Base-by-base conservation (phyloP, 2,888 invertebrate species). In the Polyommatus iphigenia region DNA sequence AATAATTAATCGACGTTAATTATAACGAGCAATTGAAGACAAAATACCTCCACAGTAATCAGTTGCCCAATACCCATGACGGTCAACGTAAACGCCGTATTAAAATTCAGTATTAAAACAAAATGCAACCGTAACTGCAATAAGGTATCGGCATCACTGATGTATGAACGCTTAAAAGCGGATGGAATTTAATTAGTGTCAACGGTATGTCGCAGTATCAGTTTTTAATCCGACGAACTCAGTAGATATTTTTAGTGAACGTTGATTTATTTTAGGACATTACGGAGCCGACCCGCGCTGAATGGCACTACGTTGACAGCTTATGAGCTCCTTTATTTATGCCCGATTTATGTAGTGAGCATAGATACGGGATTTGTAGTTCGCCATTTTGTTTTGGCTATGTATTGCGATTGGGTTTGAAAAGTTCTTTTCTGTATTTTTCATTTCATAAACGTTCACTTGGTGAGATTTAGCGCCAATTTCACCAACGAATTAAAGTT, bases 261-360 rank as follows among this genome's bases (percentile, higher is more conserved):
- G 85, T 86, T 93, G 93, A 93, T 93, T 92, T 93, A 93, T 92
- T 90, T 87, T 82, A 85, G 85, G 90, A 91, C 92, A 93, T 92
- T 92, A 92, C 93, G 91, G 90, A 91, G 91, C 89, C 85, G 86
- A 87, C 85, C 83, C 87, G 88, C 89, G 89, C 89, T 91, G 89
- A 92, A 93, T 92, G 89, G 93, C 88, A 91, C 91, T 91, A 92
- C 88, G 90, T 89, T 92, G 93, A 91, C 92, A 92, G 89, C 90
- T 91, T 93, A 92, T 91, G 91, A 92, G 92, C 89, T 90, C 90
- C 91, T 91, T 92, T 92, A 92, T 92, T 91, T 92, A 89, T 87
- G 87, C 88, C 86, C 92, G 93, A 93, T 92, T 92, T 93, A 93
- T 92, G 91, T 92, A 91, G 90, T 90, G 89, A 87, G 87, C 87